Conservation (phyloP, 2,113 vertebrate species). For the Peromyscus maniculatus region DNA sequence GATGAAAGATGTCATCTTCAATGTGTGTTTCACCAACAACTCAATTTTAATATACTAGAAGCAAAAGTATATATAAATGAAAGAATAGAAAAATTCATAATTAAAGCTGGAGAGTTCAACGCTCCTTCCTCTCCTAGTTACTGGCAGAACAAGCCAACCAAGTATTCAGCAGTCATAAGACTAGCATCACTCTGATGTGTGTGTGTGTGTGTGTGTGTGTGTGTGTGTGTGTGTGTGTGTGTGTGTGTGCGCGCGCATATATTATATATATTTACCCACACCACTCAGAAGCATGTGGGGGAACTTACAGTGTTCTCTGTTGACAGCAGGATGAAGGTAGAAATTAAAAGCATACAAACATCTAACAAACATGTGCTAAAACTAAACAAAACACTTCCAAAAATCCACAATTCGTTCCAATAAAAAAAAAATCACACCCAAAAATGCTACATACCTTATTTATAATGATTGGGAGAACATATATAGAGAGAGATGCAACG, state of each 20-base stretch:
- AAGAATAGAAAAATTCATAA: background rate
- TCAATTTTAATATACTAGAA: background rate
- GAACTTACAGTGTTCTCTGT: background rate
- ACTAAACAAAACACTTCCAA: constrained; percentile 32
- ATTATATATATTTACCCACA: background rate
- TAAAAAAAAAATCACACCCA: constrained; percentile 13
- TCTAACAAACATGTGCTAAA: background rate
- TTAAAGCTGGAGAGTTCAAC: background rate
- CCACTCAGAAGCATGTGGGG: background rate
- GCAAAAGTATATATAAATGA: background rate
- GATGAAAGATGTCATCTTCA: background rate
- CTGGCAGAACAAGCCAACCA: background rate
- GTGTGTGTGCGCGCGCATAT: too few species aligned
- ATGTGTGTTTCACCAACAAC: background rate
- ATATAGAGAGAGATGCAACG: background rate
- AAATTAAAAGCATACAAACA: background rate
- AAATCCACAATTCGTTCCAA: background rate
- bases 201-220: fast-evolving
- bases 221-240: too few species aligned
- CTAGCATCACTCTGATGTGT: background rate
- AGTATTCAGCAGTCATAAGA: background rate
- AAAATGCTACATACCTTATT: background rate
- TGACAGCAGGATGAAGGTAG: background rate
- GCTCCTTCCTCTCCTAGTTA: background rate
- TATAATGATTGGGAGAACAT: background rate